phyloP scores from a whole-genome alignment of 2,797 vertebrate genomes.

The Pseudotriccus pelzelni region DNA sequence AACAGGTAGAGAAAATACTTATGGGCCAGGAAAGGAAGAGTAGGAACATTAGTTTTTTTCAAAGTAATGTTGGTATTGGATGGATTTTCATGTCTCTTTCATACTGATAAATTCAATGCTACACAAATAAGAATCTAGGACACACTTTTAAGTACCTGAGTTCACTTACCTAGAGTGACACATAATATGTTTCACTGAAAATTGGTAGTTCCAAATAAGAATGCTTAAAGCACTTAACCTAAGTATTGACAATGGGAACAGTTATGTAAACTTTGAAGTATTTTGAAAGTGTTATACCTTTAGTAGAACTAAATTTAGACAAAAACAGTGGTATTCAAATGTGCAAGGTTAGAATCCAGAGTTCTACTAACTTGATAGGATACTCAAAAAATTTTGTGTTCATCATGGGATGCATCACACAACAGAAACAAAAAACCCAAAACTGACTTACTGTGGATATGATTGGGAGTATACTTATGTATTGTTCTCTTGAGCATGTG shows the following conservation, averaged over 20 bases:
- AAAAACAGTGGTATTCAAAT: neutral
- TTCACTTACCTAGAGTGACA: neutral
- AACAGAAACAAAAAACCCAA: neutral
- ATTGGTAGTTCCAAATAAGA: neutral
- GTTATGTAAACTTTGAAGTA: neutral
- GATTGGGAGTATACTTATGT: neutral
- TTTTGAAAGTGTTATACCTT: neutral
- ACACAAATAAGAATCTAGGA: neutral
- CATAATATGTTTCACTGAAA: neutral
- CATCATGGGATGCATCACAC: neutral
- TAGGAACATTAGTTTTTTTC: neutral
- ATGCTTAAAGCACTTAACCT: neutral
- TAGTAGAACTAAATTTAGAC: neutral
- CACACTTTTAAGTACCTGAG: neutral
- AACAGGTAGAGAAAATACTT: neutral
- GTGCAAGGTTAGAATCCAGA: neutral
- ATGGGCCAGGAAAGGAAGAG: neutral
- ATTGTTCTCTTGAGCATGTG: neutral
- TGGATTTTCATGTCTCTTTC: neutral
- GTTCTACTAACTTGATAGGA: neutral
- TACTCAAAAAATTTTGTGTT: neutral
- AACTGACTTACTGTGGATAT: neutral
- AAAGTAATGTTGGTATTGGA: neutral
- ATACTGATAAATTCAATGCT: neutral
- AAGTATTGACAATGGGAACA: neutral